Evolutionary conservation across 2,888 invertebrate species (phyloP), one percentile per base, ranked within the genome.

Genomic region (Cepaea hortensis): DNA sequence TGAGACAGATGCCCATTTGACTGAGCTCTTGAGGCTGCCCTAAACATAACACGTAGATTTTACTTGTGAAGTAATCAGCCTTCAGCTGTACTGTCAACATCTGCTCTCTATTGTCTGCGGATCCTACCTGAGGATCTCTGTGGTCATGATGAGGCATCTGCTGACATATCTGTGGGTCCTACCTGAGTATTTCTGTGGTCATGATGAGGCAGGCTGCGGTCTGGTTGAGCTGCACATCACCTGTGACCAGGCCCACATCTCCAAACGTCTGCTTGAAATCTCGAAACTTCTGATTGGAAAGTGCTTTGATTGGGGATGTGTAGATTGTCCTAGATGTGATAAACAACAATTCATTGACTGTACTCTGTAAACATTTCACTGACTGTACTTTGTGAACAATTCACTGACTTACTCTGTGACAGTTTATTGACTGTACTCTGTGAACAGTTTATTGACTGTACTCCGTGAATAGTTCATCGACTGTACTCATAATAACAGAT

Each of bases 81-180:
- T 55, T 11, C 0, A 55, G 55, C 11, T 11, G 11, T 55, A 55
- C n/a, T 61, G 55, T 11, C 55, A 55, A 11, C 7, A 55, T 55
- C 55, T 55, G 55, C 55, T 55, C 6, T 55, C 55, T 55, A 55
- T 1, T 55, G 2, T 55, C 35, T 35, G 35, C 1, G 35, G 35
- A 1, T 7, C 35, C 72, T 87, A 94, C 89, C 98, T 96, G 55
- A 99, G 95, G 92, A 99, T 99, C 95, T 99, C 99, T 0, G 99
- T 99, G 0, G 99, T 99, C 99, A 99, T 99, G 85, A 99, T 98
- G 0, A 99, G 96, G 94, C 99, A 99, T 97, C 96, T 0, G 98
- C 98, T 0, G 97, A 97, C 18, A 35, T 35, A 1, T 35, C 6
- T 55, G 55, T 55, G 55, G 81, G 46, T 7, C 68, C 72, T 87